A percentile compares a stretch with the other conserved stretches of the same genome.
Conservation (phyloP, 2,888 invertebrate species). For the Melangyna quadrimaculata region DNA sequence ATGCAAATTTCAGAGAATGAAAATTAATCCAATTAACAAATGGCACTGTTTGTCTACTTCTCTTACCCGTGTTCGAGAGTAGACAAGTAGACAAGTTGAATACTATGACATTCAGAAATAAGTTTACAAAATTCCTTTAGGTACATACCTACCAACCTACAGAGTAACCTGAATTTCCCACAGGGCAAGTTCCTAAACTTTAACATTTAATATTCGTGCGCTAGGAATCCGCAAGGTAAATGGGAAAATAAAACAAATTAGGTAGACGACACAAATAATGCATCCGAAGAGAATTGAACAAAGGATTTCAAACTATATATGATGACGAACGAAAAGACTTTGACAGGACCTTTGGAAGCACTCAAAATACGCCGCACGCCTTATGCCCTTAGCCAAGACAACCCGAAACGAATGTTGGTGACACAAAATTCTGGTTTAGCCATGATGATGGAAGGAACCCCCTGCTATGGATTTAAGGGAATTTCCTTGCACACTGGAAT, state of each 20-base stretch:
- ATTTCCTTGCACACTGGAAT: constrained; percentile 71
- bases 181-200: neutral
- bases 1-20: neutral
- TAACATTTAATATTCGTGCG: constrained; percentile 20
- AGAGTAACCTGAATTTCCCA: constrained; percentile 4
- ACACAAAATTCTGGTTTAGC: constrained; percentile 58
- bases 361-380: constrained; percentile 36
- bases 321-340: constrained; percentile 38
- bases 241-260: constrained; percentile 54
- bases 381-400: neutral
- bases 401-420: constrained; percentile 39
- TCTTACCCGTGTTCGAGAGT: neutral
- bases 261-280: constrained; percentile 47
- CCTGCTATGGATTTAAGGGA: constrained; percentile 64
- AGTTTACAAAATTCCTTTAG: constrained; percentile 13
- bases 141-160: too few relatives aligned
- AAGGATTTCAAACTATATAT: constrained; percentile 52
- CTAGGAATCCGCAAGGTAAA: constrained; percentile 18
- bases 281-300: constrained; percentile 60
- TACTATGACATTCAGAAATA: constrained; percentile 1
- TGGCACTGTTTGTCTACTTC: neutral
- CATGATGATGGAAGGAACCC: constrained; percentile 49
- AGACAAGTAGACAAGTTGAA: neutral
- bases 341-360: constrained; percentile 59
- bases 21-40: constrained; percentile 31